Percentiles rank a stretch among this genome's conserved stretches.
phyloP scores from a whole-genome alignment of 1,140 invertebrate species.

The Drosophila paulistorum region DNA sequence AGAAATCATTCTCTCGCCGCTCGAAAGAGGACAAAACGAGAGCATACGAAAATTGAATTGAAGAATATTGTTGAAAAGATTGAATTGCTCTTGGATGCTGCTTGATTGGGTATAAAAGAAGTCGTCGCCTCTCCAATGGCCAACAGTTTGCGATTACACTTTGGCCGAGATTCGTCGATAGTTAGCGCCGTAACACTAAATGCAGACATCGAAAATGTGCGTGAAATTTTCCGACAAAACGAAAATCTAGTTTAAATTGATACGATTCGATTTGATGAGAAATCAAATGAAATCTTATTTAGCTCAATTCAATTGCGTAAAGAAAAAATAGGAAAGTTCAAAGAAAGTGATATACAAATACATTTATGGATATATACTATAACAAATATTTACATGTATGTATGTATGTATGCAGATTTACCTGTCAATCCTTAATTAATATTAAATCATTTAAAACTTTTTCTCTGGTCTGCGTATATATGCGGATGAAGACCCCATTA shows the following conservation, averaged over 20 bases:
- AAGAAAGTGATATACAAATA: background rate
- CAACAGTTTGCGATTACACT: constrained; percentile 4
- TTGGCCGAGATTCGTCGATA: constrained; percentile 12
- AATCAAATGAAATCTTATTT: background rate
- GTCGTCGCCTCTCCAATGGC: background rate
- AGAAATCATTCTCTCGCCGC: background rate
- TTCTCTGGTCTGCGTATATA: background rate
- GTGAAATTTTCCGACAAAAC: background rate
- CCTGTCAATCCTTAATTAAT: constrained; percentile 62
- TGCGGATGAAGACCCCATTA: background rate
- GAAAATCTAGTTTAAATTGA: background rate
- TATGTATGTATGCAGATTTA: constrained; percentile 27
- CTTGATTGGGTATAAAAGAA: constrained; percentile 15
- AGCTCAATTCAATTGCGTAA: background rate
- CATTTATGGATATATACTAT: constrained; percentile 1
- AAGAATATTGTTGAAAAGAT: constrained; percentile 11
- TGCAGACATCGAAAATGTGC: background rate
- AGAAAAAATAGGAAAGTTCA: background rate
- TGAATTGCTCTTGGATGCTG: constrained; percentile 13
- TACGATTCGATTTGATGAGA: background rate
- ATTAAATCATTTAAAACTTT: constrained; percentile 67
- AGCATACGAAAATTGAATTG: constrained; percentile 1
- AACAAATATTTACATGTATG: background rate
- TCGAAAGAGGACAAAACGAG: background rate
- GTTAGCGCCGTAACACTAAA: background rate